Evolutionary conservation across 1,140 invertebrate species (phyloP).

Genomic region (Schlechtendalia chinensis): DNA sequence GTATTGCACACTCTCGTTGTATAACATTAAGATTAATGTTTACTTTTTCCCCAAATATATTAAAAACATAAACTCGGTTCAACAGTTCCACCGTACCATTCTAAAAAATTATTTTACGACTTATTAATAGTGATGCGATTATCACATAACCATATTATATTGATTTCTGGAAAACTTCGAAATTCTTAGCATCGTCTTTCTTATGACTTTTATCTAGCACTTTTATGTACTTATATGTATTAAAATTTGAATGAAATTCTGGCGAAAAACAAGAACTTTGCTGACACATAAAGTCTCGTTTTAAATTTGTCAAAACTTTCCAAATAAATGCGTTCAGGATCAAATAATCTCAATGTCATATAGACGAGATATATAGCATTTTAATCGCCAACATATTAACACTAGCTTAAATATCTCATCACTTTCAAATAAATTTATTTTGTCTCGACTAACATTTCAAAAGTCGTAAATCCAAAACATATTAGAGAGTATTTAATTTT

Average conservation of each 20-base stretch:
- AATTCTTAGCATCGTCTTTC: neutral
- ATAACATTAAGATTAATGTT: too few relatives aligned
- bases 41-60: neutral
- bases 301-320: constrained; percentile 9
- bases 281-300: neutral
- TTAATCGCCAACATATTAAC: neutral
- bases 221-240: too few relatives aligned
- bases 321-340: too few relatives aligned
- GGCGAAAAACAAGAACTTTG: neutral
- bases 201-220: neutral
- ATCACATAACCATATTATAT: neutral
- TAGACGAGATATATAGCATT: neutral
- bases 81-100: neutral
- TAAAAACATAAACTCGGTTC: neutral
- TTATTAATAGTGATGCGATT: too few relatives aligned
- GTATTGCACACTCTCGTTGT: too few relatives aligned
- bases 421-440: neutral
- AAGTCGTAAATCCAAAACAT: neutral
- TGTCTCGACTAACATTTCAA: neutral
- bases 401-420: neutral
- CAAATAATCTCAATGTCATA: too few relatives aligned
- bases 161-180: neutral
- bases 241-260: neutral
- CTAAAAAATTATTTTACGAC: neutral
- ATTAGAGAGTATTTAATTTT: neutral